A percentile compares a stretch with the other conserved stretches of the same genome.
Conservation (phyloP, 2,888 invertebrate species). For the Hermaeophaga mercurialis region DNA sequence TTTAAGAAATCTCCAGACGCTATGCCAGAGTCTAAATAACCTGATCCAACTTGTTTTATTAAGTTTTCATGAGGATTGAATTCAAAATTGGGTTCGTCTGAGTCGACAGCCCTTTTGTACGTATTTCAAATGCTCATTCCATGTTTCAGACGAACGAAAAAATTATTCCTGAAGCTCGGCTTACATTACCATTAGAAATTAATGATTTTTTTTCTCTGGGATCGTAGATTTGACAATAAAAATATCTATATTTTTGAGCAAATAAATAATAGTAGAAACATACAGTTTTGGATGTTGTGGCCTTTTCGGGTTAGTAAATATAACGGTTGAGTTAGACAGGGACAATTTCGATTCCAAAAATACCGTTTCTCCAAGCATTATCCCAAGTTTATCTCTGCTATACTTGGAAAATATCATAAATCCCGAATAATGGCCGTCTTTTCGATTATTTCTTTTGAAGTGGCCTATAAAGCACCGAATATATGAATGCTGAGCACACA, state of each 20-base stretch:
- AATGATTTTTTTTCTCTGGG: no score
- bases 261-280: no score
- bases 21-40: conserved; percentile 36
- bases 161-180: conserved; percentile 28
- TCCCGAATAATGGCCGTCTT: conserved; percentile 42
- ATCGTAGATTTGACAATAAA: no score
- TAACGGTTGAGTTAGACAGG: conserved; percentile 38
- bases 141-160: conserved; percentile 20
- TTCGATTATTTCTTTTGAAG: conserved; percentile 39
- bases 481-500: conserved; percentile 13
- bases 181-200: conserved; percentile 12
- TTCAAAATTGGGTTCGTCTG: conserved; percentile 43
- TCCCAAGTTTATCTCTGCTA: conserved; percentile 41
- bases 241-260: no score
- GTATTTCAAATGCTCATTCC: conserved; percentile 32
- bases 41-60: conserved; percentile 41
- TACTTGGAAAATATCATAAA: conserved; percentile 45
- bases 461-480: conserved; percentile 20
- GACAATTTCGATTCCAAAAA: conserved; percentile 41
- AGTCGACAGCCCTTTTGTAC: conserved; percentile 35
- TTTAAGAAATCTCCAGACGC: conserved; percentile 21
- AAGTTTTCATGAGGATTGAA: conserved; percentile 45
- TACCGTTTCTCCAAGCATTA: conserved; percentile 40
- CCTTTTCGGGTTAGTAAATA: conserved; percentile 43
- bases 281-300: no score